Percentiles rank a stretch among this genome's conserved stretches.
Evolutionary conservation across 2,888 invertebrate genomes (phyloP).

Genomic region (Ganaspis brasiliensis): DNA sequence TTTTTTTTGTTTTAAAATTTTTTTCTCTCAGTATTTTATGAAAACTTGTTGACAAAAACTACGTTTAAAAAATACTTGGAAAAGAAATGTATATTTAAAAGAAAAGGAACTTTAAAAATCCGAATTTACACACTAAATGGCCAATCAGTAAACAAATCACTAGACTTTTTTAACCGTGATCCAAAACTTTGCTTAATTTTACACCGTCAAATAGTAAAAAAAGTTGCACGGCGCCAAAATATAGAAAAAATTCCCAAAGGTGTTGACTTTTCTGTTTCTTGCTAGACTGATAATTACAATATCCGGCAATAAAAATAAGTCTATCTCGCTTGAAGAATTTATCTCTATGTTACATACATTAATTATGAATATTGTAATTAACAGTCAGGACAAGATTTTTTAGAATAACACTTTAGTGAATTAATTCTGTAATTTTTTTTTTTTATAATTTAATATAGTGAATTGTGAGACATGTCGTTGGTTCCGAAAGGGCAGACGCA

Average conservation of each 20-base stretch:
- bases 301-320: conserved; percentile 18
- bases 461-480: conserved; percentile 7
- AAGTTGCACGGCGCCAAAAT: conserved; percentile 19
- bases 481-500: conserved; percentile 15
- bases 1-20: too few species aligned
- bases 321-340: conserved; percentile 28
- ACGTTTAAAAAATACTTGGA: too few species aligned
- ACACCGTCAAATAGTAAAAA: neutral
- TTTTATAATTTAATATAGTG: neutral
- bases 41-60: too few species aligned
- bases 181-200: conserved; percentile 26
- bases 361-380: conserved; percentile 4
- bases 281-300: conserved; percentile 9
- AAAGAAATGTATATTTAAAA: too few species aligned
- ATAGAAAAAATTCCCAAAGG: neutral
- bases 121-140: neutral
- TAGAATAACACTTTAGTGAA: neutral
- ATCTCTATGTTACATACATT: neutral
- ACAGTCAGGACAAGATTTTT: neutral
- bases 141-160: neutral
- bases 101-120: too few species aligned
- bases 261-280: neutral
- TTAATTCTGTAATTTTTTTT: neutral
- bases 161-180: conserved; percentile 7
- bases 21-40: too few species aligned